Evolutionary conservation across 2,888 invertebrate genomes (phyloP), one percentile per base, ranked within the genome.

Genomic region (Cosmia pyralina): DNA sequence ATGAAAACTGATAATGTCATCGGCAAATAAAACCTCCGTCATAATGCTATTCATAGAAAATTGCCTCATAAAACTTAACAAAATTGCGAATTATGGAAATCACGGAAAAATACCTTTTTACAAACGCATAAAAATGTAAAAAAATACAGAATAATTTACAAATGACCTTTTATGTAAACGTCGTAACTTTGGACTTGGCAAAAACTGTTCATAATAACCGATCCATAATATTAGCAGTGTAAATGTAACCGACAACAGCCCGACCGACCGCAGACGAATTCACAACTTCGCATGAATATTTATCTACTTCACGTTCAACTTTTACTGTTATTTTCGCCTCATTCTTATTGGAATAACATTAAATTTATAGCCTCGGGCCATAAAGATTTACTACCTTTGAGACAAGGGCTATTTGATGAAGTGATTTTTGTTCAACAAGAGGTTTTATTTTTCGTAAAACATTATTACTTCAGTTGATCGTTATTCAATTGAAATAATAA

Each of bases 221-320:
- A 63, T 41, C n/a, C 55, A 55, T 38, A 55, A 53, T 58, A 68
- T 72, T 41, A 66, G 19, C 34, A 8, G 44, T 62, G 44, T 19
- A 75, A 81, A 78, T 69, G 48, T 69, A 48, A 11, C 15, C 19
- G n/a, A 55, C 55, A 63, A 68, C 64, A 44, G 50, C n/a, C 22
- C 46, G 65, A 59, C 72, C 58, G 78, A 66, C 76, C 52, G 65
- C 73, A 72, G 67, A 75, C 75, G 53, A 77, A 81, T 80, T 73
- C 66, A 73, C 62, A 67, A 79, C 53, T 70, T 55, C 38, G 69
- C 64, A 88, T 88, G 81, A 88, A 89, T 89, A 89, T 89, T 88
- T 85, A 89, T 87, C 72, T 75, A 70, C 64, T 76, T 79, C 55
- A 48, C 69, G 70, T 65, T 74, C 34, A 79, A 83, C 64, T 77